A percentile compares a stretch with the other conserved stretches of the same genome.
Evolutionary conservation across 2,797 vertebrate genomes (phyloP).

Genomic region (Fistularia commersonii): DNA sequence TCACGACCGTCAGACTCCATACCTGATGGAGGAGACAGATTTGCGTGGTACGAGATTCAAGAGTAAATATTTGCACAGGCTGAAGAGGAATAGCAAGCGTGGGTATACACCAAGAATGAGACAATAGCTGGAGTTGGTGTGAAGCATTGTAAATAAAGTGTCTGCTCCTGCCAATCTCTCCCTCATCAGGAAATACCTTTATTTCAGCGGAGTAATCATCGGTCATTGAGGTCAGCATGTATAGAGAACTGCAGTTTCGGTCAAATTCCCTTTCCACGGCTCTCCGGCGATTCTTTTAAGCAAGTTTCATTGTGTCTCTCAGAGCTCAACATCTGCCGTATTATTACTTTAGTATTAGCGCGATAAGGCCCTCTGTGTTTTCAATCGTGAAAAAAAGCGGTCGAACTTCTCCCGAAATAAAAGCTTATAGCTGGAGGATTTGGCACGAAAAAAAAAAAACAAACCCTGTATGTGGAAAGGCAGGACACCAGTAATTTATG

Average conservation of each 20-base stretch:
- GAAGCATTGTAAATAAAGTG: too few species aligned
- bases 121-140: too few species aligned
- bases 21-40: slow-evolving; percentile 62
- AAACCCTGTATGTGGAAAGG: slow-evolving; percentile 57
- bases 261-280: too few species aligned
- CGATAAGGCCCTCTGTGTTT: slow-evolving; percentile 63
- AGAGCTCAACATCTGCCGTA: slow-evolving; percentile 38
- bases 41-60: too few species aligned
- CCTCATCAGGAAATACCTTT: too few species aligned
- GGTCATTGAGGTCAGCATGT: too few species aligned
- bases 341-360: slow-evolving; percentile 44
- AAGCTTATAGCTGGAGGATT: slow-evolving; percentile 92
- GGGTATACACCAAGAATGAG: too few species aligned
- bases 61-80: slow-evolving; percentile 70
- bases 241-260: too few species aligned
- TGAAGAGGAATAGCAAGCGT: slow-evolving; percentile 57
- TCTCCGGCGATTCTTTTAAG: too few species aligned
- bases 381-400: slow-evolving; percentile 89
- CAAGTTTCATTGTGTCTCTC: too few species aligned
- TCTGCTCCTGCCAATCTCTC: too few species aligned
- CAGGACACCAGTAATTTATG: slow-evolving; percentile 92
- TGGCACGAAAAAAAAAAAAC: slow-evolving; percentile 81
- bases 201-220: too few species aligned
- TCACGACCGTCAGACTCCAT: slow-evolving; percentile 50
- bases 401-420: slow-evolving; percentile 80